Evolutionary conservation across 2,888 invertebrate genomes (phyloP).

Genomic region (Craniophora ligustri): DNA sequence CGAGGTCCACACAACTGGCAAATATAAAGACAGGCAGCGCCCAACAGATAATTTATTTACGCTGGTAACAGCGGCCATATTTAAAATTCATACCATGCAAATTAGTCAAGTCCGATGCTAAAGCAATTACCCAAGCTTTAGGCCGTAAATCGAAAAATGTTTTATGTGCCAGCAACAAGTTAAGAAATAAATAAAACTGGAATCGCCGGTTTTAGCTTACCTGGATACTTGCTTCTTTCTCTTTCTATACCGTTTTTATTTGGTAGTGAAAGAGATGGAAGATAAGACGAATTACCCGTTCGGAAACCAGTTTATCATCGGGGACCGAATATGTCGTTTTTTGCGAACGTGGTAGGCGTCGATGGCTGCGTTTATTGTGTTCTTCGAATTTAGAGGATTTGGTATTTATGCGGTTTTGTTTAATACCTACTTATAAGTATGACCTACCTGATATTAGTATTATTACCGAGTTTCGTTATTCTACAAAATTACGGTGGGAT

Average conservation of each 20-base stretch:
- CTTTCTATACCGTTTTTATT: slow-evolving; percentile 16
- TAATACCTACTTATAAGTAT: slow-evolving; percentile 48
- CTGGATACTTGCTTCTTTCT: slow-evolving; percentile 57
- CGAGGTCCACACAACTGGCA: slow-evolving; percentile 43
- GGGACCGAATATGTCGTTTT: slow-evolving; percentile 70
- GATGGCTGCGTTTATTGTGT: slow-evolving; percentile 76
- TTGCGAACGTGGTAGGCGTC: slow-evolving; percentile 78
- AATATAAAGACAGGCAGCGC: slow-evolving; percentile 68
- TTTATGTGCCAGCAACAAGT: slow-evolving; percentile 82
- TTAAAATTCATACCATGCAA: slow-evolving; percentile 78
- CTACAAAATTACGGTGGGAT: slow-evolving; percentile 14
- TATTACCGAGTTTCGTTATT: slow-evolving; percentile 31
- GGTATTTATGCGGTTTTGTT: slow-evolving; percentile 53
- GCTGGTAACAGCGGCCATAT: slow-evolving; percentile 65
- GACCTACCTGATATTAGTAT: slow-evolving; percentile 35
- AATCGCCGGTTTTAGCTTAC: slow-evolving; percentile 69
- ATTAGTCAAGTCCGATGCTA: slow-evolving; percentile 73
- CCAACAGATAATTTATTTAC: slow-evolving; percentile 62
- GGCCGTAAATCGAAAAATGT: slow-evolving; percentile 78
- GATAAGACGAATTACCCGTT: slow-evolving; percentile 74
- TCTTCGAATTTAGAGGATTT: slow-evolving; percentile 71
- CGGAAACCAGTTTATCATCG: slow-evolving; percentile 86
- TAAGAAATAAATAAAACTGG: slow-evolving; percentile 86
- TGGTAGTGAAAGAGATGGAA: slow-evolving; percentile 58
- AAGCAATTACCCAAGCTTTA: slow-evolving; percentile 74